phyloP scores from a whole-genome alignment of 2,797 vertebrate species.

The Paedocypris micromegethes region DNA sequence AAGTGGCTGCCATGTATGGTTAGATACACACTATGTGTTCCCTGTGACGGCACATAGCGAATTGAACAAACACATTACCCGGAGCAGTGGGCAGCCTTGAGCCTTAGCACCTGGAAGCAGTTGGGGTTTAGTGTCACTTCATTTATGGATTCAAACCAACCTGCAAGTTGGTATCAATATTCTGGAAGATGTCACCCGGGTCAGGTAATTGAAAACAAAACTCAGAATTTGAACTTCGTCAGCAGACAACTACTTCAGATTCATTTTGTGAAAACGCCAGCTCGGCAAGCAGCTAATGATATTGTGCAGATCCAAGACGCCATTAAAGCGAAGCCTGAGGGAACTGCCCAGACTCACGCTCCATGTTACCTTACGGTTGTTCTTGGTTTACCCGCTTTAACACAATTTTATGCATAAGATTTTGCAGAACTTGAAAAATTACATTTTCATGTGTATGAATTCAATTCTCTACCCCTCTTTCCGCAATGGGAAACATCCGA shows the following conservation, averaged over 20 bases:
- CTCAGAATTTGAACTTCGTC: conserved; percentile 17
- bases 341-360: conserved; percentile 11
- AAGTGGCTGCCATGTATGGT: not conserved
- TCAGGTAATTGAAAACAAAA: conserved; percentile 25
- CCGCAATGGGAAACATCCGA: too few relatives aligned
- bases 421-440: not conserved
- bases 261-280: conserved; percentile 3
- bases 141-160: too few relatives aligned
- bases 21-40: too few relatives aligned
- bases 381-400: conserved; percentile 19
- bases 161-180: not conserved
- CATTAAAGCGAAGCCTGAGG: conserved; percentile 28
- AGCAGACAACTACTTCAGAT: conserved; percentile 16
- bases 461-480: too few relatives aligned
- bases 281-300: conserved; percentile 14
- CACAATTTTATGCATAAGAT: not conserved
- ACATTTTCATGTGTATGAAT: not conserved
- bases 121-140: too few relatives aligned
- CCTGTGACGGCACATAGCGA: too few relatives aligned
- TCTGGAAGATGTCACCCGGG: conserved; percentile 2
- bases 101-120: too few relatives aligned
- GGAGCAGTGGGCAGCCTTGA: too few relatives aligned
- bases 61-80: too few relatives aligned
- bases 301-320: not conserved
- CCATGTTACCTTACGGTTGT: conserved; percentile 29